Percentiles rank a stretch among this genome's conserved stretches.
These are phyloP conservation scores for Dicrurus megarhynchus DNA, from an alignment of 2,113 vertebrate genomes.

Conservation along the genomic window DNA sequence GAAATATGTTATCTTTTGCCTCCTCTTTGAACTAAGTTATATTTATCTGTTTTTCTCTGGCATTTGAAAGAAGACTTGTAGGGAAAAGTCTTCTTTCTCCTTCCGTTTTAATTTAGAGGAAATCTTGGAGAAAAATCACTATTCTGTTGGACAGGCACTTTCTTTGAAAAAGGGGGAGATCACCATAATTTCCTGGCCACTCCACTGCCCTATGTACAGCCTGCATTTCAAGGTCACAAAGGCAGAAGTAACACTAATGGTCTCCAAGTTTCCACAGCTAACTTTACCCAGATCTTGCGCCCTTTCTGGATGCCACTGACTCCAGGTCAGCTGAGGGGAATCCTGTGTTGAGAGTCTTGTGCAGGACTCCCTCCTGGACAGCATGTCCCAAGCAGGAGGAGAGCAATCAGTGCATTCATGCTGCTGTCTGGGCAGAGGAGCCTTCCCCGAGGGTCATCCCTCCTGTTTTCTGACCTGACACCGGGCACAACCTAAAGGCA, in stretches of 20 bases:
- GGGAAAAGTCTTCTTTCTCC: neutral
- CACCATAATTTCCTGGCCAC: neutral
- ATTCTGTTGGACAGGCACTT: neutral
- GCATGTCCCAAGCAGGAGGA: neutral
- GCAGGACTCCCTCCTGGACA: neutral
- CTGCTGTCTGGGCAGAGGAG: neutral
- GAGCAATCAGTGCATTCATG: neutral
- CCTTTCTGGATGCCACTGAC: neutral
- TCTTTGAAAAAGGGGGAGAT: neutral
- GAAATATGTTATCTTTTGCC: neutral
- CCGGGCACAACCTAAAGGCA: neutral
- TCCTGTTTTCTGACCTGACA: neutral
- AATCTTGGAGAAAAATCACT: neutral
- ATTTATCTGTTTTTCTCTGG: neutral
- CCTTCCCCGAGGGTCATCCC: neutral
- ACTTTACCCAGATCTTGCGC: neutral
- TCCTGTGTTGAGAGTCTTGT: accelerated
- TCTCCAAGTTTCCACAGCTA: neutral
- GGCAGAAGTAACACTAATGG: neutral
- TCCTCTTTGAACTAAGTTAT: neutral
- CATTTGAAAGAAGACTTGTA: neutral
- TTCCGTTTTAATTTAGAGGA: neutral
- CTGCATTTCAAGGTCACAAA: neutral
- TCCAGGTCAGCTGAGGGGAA: neutral
- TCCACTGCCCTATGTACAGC: neutral